Evolutionary conservation across 1,140 invertebrate species (phyloP).

Genomic region (Ladona fulva): DNA sequence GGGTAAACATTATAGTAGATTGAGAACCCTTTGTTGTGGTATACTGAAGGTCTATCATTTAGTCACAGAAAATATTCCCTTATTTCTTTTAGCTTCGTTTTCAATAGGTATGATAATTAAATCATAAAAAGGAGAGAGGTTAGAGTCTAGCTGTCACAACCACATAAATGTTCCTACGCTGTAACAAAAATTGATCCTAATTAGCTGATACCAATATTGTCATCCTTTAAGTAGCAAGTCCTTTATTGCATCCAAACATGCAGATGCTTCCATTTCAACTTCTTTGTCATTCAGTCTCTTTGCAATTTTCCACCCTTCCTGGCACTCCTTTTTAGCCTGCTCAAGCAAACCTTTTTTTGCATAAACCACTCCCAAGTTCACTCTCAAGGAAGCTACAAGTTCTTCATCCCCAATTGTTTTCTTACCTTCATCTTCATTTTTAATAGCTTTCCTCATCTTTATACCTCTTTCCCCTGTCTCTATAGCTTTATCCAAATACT

Average conservation of each 20-base stretch:
- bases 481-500: conserved; percentile 61
- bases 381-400: conserved; percentile 62
- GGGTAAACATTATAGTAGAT: no score
- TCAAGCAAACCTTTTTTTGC: conserved; percentile 57
- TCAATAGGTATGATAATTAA: no score
- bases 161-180: no score
- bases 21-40: no score
- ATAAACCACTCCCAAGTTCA: conserved; percentile 75
- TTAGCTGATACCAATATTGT: no score
- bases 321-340: conserved; percentile 62
- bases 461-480: conserved; percentile 43
- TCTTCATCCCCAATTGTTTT: conserved; percentile 49
- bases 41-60: no score
- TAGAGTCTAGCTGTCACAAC: no score
- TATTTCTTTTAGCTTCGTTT: no score
- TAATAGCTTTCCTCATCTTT: conserved; percentile 23
- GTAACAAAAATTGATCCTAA: no score
- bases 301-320: conserved; percentile 57
- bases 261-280: conserved; percentile 52
- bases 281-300: conserved; percentile 52
- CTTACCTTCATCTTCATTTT: conserved; percentile 17
- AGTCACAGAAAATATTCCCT: no score
- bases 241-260: conserved; percentile 44
- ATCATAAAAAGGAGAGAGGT: no score
- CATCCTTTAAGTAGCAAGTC: not conserved